These are phyloP conservation scores for Drosophila nigricruria DNA, from an alignment of 2,888 invertebrate genomes.

Conservation along the genomic window DNA sequence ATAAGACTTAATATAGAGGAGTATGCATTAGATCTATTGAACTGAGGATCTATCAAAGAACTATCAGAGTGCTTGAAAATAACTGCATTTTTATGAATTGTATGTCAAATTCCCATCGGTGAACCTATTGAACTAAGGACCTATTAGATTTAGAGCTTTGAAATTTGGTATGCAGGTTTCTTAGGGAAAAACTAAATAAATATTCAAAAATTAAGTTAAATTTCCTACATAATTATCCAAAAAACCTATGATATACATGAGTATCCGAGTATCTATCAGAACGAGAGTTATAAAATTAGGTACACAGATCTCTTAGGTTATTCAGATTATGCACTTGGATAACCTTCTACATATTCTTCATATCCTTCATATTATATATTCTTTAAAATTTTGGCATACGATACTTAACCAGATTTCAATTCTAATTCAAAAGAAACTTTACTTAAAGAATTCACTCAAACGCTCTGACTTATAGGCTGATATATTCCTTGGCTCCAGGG, in stretches of 20 bases:
- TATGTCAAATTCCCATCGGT: too few relatives aligned
- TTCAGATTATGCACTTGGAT: neutral
- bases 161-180: neutral
- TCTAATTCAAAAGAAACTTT: neutral
- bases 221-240: too few relatives aligned
- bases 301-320: neutral
- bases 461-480: neutral
- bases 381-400: too few relatives aligned
- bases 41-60: neutral
- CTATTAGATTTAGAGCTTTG: neutral
- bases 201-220: too few relatives aligned
- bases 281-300: neutral
- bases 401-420: neutral
- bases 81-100: too few relatives aligned
- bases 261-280: neutral
- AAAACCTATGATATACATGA: too few relatives aligned
- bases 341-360: neutral
- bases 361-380: too few relatives aligned
- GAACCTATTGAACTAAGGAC: neutral
- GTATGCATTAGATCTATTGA: neutral
- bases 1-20: neutral
- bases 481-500: conserved; percentile 7
- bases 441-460: neutral
- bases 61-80: too few relatives aligned
- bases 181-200: neutral